Evolutionary conservation across 1,140 invertebrate species (phyloP).

Genomic region (Gonatopus flavifemur): DNA sequence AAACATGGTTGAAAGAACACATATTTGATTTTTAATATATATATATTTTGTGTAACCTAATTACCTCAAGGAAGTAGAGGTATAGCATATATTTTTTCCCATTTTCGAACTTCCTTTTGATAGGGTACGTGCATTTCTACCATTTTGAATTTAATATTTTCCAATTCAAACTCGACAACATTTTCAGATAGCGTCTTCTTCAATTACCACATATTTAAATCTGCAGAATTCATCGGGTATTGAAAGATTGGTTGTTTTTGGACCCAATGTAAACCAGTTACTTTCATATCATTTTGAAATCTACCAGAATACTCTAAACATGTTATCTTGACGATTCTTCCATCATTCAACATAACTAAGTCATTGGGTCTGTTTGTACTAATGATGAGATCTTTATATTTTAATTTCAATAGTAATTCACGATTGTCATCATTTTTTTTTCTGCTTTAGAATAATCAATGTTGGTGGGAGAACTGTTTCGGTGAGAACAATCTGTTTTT

Average conservation of each 20-base stretch:
- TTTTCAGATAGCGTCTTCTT: neutral
- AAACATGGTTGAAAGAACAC: no score
- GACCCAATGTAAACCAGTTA: neutral
- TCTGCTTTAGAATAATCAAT: neutral
- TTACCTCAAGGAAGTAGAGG: neutral
- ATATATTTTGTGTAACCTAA: neutral
- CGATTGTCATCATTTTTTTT: conserved; percentile 1
- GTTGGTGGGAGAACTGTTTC: neutral
- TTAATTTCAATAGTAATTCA: conserved; percentile 1
- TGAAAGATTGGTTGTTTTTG: neutral
- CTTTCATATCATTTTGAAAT: neutral
- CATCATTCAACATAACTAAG: conserved; percentile 4
- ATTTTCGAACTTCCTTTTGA: neutral
- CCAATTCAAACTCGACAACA: neutral
- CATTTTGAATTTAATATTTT: neutral
- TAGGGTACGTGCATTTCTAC: neutral
- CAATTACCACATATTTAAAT: neutral
- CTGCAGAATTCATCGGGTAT: neutral
- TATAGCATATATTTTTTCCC: neutral
- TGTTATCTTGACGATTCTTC: neutral
- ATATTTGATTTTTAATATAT: neutral
- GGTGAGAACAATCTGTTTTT: no score
- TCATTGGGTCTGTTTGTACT: neutral
- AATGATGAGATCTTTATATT: neutral
- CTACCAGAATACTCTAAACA: neutral